Evolutionary conservation across 2,113 vertebrate genomes (phyloP).

Genomic region (Trochalopteron elliotii): DNA sequence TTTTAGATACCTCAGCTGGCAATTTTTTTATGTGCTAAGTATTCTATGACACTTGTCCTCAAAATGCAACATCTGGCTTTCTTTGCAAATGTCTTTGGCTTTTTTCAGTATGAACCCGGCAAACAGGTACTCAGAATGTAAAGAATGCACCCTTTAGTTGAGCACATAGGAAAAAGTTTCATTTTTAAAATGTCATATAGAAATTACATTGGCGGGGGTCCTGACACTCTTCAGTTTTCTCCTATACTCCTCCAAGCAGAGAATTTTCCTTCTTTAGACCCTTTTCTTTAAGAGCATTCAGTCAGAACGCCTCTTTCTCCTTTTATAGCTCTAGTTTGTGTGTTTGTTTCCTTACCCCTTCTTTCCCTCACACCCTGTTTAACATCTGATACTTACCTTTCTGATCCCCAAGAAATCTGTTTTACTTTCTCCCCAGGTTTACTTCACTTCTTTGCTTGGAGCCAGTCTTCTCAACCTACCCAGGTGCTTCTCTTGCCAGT

Average conservation of each 20-base stretch:
- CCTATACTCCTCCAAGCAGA: not conserved
- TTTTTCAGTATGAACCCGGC: not conserved
- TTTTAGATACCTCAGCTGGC: not conserved
- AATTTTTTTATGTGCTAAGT: not conserved
- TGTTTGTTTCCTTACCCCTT: not conserved
- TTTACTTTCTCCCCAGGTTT: not conserved
- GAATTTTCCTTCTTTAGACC: not conserved
- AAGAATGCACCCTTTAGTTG: not conserved
- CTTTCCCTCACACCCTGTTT: fast-evolving
- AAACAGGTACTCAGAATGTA: not conserved
- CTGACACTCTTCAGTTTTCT: not conserved
- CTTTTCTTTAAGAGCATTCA: not conserved
- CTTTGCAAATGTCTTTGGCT: not conserved
- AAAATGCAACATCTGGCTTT: not conserved
- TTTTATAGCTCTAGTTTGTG: not conserved
- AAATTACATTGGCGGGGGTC: not conserved
- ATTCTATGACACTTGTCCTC: not conserved
- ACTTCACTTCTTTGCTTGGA: not conserved
- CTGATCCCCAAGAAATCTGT: not conserved
- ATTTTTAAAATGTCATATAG: not conserved
- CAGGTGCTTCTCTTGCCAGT: not conserved
- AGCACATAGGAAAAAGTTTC: not conserved
- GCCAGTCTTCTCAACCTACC: not conserved
- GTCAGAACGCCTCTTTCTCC: not conserved
- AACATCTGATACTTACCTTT: not conserved